Conservation (phyloP, 2,113 vertebrate genomes). For the Elaphurus davidianus region DNA sequence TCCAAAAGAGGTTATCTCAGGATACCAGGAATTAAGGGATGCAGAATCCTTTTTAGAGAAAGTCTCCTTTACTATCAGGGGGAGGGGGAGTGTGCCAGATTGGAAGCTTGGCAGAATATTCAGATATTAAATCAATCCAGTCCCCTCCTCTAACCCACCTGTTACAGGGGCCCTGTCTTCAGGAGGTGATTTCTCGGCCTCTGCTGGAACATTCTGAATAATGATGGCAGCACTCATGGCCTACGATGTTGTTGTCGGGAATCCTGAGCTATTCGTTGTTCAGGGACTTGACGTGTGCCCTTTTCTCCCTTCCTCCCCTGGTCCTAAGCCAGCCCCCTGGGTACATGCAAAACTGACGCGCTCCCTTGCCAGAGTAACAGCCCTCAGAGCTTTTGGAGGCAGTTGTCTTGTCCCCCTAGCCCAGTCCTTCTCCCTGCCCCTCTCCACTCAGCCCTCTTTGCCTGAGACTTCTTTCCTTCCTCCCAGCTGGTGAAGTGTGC, state of each 20-base stretch:
- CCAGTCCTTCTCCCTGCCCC: not conserved
- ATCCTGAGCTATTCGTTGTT: not conserved
- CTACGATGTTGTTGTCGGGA: not conserved
- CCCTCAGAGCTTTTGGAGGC: not conserved
- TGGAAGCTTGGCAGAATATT: not conserved
- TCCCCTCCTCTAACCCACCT: not conserved
- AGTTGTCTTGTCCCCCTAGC: not conserved
- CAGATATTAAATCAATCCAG: not conserved
- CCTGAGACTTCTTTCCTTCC: not conserved
- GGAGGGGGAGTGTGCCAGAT: not conserved
- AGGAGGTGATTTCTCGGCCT: not conserved
- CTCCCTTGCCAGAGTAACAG: not conserved
- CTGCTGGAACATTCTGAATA: not conserved
- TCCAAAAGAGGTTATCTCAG: not conserved
- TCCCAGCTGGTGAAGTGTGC: not conserved
- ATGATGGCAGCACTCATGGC: not conserved
- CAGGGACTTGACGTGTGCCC: not conserved
- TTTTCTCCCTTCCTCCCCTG: not conserved
- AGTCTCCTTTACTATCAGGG: not conserved
- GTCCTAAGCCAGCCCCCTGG: not conserved
- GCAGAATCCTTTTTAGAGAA: not conserved
- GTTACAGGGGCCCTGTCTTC: not conserved
- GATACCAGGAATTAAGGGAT: not conserved
- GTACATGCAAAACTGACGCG: not conserved
- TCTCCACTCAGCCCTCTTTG: not conserved